phyloP scores from a whole-genome alignment of 2,888 invertebrate genomes.

The Philopedon plagiatum region DNA sequence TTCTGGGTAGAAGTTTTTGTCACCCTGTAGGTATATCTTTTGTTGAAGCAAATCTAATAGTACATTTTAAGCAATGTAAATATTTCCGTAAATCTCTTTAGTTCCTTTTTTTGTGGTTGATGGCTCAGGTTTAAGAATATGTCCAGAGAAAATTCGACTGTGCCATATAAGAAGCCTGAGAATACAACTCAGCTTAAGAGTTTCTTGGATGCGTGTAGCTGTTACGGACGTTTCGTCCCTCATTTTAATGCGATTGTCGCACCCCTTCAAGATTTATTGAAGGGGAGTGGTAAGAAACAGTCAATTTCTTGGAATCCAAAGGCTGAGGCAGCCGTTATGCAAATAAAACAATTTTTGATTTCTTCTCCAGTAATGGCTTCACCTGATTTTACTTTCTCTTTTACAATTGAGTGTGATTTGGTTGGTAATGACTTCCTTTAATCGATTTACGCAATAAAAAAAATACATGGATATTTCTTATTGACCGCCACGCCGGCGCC shows the following conservation, averaged over 20 bases:
- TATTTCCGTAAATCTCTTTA: constrained; percentile 35
- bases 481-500: no score
- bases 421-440: no score
- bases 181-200: no score
- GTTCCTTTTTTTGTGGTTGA: constrained; percentile 40
- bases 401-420: no score
- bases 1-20: constrained; percentile 22
- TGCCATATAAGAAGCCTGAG: no score
- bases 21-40: constrained; percentile 31
- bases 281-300: constrained; percentile 41
- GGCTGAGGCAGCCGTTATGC: constrained; percentile 44
- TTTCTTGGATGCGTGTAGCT: no score
- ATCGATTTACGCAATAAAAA: no score
- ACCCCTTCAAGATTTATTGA: constrained; percentile 33
- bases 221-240: no score
- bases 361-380: constrained; percentile 51
- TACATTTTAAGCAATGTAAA: constrained; percentile 42
- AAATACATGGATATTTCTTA: no score
- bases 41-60: constrained; percentile 29
- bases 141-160: constrained; percentile 57
- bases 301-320: constrained; percentile 51
- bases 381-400: constrained; percentile 56
- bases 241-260: constrained; percentile 35
- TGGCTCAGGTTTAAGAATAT: constrained; percentile 47
- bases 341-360: constrained; percentile 53